Conservation (phyloP, 2,797 vertebrate genomes). For the Sciaenops ocellatus region DNA sequence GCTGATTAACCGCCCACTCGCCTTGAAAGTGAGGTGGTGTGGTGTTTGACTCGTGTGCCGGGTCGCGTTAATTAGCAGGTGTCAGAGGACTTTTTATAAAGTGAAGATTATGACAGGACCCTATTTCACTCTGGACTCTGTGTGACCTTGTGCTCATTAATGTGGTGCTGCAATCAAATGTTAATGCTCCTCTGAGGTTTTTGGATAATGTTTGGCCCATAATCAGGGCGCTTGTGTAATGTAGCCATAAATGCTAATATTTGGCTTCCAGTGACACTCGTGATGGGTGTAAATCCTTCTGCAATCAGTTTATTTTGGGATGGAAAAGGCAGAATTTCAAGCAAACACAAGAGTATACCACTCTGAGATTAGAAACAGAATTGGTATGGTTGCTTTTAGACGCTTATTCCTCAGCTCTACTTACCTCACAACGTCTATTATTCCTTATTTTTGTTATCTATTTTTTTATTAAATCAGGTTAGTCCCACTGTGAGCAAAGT, state of each 20-base stretch:
- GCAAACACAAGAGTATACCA: conserved; percentile 11
- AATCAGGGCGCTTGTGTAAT: conserved; percentile 42
- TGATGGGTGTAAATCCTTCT: conserved; percentile 47
- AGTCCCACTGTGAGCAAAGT: conserved; percentile 11
- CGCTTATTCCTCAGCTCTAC: neutral
- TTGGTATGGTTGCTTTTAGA: neutral
- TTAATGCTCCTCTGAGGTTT: conserved; percentile 51
- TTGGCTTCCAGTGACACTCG: conserved; percentile 42
- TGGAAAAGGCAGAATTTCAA: conserved; percentile 17
- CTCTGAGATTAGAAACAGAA: conserved; percentile 14
- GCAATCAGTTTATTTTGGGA: conserved; percentile 44
- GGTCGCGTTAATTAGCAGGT: conserved; percentile 48
- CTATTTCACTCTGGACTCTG: conserved; percentile 43
- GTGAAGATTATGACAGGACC: conserved; percentile 29
- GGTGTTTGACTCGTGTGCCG: conserved; percentile 16
- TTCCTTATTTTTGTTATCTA: conserved; percentile 36
- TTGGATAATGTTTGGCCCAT: conserved; percentile 40
- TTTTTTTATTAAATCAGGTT: conserved; percentile 24
- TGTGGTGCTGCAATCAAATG: conserved; percentile 49
- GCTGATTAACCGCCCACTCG: conserved; percentile 56
- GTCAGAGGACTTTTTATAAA: conserved; percentile 50
- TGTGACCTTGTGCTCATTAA: conserved; percentile 55
- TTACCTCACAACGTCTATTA: conserved; percentile 16
- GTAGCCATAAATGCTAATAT: conserved; percentile 48
- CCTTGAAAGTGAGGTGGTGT: conserved; percentile 8